These are phyloP conservation scores for Gobio occitaniae DNA, from an alignment of 2,797 vertebrate genomes.

Conservation along the genomic window DNA sequence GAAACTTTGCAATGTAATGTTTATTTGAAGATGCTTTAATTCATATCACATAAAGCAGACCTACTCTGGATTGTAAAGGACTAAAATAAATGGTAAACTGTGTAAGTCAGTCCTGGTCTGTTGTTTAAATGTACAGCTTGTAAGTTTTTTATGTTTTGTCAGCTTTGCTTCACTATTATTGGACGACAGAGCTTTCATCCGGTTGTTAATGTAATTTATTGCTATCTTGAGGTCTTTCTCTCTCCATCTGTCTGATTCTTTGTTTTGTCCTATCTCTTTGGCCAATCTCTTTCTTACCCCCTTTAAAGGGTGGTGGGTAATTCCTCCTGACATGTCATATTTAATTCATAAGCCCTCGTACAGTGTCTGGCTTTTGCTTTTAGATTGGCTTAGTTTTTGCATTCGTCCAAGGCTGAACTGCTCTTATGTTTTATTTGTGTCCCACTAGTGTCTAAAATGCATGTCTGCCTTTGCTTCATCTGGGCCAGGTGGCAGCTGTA, in stretches of 20 bases:
- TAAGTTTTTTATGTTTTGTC: constrained; percentile 1
- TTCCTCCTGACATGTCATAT: constrained; percentile 46
- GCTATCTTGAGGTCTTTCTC: background rate
- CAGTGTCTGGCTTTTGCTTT: background rate
- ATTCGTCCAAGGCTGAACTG: background rate
- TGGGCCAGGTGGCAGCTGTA: constrained; percentile 24
- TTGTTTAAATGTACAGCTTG: background rate
- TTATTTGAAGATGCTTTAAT: background rate
- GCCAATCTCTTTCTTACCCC: background rate
- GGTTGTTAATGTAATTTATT: constrained; percentile 1
- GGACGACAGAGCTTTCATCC: background rate
- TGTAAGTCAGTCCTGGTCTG: background rate
- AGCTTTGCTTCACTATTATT: background rate
- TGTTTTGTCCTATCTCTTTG: background rate
- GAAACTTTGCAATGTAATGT: background rate
- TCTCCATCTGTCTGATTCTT: background rate
- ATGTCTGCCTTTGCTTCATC: background rate
- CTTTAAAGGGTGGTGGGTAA: constrained; percentile 39
- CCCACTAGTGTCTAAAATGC: background rate
- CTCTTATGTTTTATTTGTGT: background rate
- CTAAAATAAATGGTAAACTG: too few species aligned
- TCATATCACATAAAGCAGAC: background rate
- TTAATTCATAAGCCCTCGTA: constrained; percentile 34
- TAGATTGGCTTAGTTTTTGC: background rate
- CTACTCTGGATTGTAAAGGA: background rate